Conservation (phyloP, 2,797 vertebrate species). For the Anniella stebbinsi region DNA sequence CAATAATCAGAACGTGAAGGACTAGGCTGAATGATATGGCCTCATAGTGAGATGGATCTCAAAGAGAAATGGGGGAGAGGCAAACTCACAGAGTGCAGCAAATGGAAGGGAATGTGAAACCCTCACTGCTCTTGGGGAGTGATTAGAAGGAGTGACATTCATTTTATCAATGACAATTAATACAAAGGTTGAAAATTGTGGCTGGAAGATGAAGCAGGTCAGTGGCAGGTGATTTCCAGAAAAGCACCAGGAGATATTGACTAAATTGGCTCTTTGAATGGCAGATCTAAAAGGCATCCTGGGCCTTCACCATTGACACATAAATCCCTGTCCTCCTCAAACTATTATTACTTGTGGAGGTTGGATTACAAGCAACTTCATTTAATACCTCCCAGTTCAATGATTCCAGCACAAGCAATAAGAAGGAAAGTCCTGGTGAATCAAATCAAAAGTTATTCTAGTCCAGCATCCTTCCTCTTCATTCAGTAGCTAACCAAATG, state of each 20-base stretch:
- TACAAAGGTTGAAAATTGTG: neutral
- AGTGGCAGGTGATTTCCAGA: neutral
- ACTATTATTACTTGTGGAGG: too few species aligned
- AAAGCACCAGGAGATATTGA: neutral
- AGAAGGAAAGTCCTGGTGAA: too few species aligned
- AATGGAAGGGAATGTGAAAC: neutral
- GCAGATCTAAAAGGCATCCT: neutral
- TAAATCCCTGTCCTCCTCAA: neutral
- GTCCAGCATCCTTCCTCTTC: too few species aligned
- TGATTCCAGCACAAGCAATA: too few species aligned
- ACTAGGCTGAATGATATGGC: neutral
- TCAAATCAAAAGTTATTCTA: too few species aligned
- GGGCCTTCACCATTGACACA: neutral
- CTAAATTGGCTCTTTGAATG: neutral
- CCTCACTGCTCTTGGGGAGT: neutral
- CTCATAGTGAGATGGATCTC: slow-evolving; percentile 3
- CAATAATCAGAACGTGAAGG: slow-evolving; percentile 18
- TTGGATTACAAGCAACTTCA: neutral
- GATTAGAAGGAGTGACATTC: neutral
- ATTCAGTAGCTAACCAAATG: too few species aligned
- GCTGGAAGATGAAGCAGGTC: neutral
- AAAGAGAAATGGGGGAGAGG: neutral
- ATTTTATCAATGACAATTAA: slow-evolving; percentile 14
- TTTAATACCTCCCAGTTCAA: neutral
- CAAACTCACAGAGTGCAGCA: neutral